A percentile compares a stretch with the other conserved stretches of the same genome.
Conservation (phyloP, 2,113 vertebrate species). For the Ivindomyrus marchei region DNA sequence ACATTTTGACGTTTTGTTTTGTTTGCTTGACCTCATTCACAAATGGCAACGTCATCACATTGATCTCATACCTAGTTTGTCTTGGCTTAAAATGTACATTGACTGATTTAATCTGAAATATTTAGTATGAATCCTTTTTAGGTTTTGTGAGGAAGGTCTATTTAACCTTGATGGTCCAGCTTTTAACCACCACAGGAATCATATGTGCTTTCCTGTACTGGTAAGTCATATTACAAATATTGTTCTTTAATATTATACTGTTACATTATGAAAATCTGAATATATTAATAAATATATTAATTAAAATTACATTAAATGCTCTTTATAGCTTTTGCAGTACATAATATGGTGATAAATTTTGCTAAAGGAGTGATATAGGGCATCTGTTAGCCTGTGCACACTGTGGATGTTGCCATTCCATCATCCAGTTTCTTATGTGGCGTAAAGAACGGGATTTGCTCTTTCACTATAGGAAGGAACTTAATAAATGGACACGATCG, state of each 20-base stretch:
- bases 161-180: slow-evolving; percentile 63
- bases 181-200: slow-evolving; percentile 60
- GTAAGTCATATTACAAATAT: slow-evolving; percentile 51
- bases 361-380: neutral
- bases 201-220: slow-evolving; percentile 70
- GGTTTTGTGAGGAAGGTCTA: slow-evolving; percentile 73
- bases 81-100: neutral
- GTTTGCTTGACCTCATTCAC: neutral
- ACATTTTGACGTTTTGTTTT: neutral
- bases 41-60: neutral
- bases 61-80: neutral
- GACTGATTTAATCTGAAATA: neutral
- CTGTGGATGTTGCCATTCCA: neutral
- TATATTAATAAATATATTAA: neutral
- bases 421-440: neutral
- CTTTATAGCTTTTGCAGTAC: neutral
- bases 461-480: slow-evolving; percentile 43
- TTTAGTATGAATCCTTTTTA: slow-evolving; percentile 36
- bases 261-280: neutral
- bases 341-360: neutral
- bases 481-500: slow-evolving; percentile 46
- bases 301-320: neutral
- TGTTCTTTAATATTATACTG: neutral
- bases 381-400: neutral
- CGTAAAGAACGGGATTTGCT: slow-evolving; percentile 6